Evolutionary conservation across 2,888 invertebrate species (phyloP).

Genomic region (Limnephilus auricula): DNA sequence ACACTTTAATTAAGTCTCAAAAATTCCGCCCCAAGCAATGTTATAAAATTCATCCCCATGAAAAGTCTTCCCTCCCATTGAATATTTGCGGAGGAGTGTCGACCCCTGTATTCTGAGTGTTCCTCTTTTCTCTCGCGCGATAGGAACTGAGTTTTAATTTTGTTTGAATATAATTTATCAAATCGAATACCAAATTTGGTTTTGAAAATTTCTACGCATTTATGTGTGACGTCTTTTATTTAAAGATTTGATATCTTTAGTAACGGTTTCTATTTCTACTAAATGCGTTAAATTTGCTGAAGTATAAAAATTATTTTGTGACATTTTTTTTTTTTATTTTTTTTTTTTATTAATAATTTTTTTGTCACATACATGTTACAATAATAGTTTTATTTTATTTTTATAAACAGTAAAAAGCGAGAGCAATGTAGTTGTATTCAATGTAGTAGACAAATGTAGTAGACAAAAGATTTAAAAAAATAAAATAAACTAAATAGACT

Average conservation of each 20-base stretch:
- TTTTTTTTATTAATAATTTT: too few species aligned
- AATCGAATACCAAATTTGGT: slow-evolving; percentile 20
- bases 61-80: slow-evolving; percentile 19
- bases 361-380: too few species aligned
- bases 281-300: not conserved
- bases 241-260: not conserved
- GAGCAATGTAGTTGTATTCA: too few species aligned
- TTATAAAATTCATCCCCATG: slow-evolving; percentile 53
- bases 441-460: too few species aligned
- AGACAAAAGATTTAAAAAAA: too few species aligned
- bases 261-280: not conserved
- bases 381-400: too few species aligned
- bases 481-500: too few species aligned
- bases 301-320: not conserved
- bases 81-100: slow-evolving; percentile 34
- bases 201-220: slow-evolving; percentile 26
- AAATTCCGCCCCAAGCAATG: slow-evolving; percentile 50
- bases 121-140: not conserved
- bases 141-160: slow-evolving; percentile 11
- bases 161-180: slow-evolving; percentile 33
- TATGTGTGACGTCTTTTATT: not conserved
- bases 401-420: too few species aligned
- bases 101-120: slow-evolving; percentile 14
- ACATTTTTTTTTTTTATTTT: too few species aligned
- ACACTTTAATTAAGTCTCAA: slow-evolving; percentile 55